A percentile compares a stretch with the other conserved stretches of the same genome.
These are phyloP conservation scores for Acromyrmex echinatior DNA, from an alignment of 1,140 invertebrate species.

Conservation along the genomic window DNA sequence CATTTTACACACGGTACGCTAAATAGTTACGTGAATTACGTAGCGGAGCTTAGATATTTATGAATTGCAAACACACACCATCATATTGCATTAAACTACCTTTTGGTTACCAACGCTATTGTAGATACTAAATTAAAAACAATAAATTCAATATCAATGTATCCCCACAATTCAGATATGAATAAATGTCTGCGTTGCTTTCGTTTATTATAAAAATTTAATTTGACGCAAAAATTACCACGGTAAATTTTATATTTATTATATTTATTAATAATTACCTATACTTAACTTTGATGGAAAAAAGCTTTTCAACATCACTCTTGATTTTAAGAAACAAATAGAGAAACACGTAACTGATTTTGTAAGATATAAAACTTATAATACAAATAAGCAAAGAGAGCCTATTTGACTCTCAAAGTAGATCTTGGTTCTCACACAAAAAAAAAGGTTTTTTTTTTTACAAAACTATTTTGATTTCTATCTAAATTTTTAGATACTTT, in stretches of 20 bases:
- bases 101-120: background rate
- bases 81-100: background rate
- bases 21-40: conserved; percentile 57
- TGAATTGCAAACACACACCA: conserved; percentile 35
- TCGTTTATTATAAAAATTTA: background rate
- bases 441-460: too few relatives aligned
- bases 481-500: too few relatives aligned
- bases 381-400: too few relatives aligned
- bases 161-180: background rate
- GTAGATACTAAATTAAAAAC: conserved; percentile 27
- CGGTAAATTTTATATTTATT: background rate
- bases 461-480: too few relatives aligned
- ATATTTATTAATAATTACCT: background rate
- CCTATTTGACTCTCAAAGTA: too few relatives aligned
- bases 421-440: too few relatives aligned
- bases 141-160: background rate
- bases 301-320: background rate
- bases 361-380: background rate
- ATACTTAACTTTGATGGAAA: background rate
- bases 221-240: background rate
- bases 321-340: background rate
- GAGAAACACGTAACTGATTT: background rate
- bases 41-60: conserved; percentile 36
- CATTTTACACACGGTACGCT: conserved; percentile 46
- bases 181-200: background rate